Conservation (phyloP, 2,113 vertebrate genomes). For the Crotalus horridus region DNA sequence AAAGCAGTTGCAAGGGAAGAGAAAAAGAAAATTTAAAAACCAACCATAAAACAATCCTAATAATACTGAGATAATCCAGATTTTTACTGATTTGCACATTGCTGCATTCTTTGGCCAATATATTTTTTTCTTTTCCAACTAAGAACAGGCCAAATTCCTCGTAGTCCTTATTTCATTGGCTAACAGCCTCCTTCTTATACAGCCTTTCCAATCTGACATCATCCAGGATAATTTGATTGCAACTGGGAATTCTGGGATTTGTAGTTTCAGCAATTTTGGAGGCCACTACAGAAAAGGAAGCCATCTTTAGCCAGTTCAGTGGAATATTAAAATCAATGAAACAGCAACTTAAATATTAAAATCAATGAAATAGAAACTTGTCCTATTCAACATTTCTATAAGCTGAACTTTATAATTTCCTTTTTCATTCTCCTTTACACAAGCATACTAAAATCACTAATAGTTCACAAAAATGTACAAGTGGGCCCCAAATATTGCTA, state of each 20-base stretch:
- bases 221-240: neutral
- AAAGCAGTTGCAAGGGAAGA: neutral
- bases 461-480: neutral
- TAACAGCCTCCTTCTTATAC: neutral
- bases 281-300: neutral
- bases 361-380: neutral
- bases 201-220: no score
- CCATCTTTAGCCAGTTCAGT: neutral
- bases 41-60: no score
- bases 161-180: neutral
- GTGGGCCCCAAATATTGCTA: neutral
- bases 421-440: neutral
- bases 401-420: neutral
- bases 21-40: neutral
- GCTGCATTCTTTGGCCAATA: no score
- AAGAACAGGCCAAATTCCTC: neutral
- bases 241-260: neutral
- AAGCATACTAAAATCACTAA: neutral
- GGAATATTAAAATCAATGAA: neutral
- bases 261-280: neutral
- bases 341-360: neutral
- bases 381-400: neutral
- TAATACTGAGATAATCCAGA: no score
- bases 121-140: no score
- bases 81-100: no score